phyloP scores from a whole-genome alignment of 2,113 vertebrate genomes.

The Capra hircus region DNA sequence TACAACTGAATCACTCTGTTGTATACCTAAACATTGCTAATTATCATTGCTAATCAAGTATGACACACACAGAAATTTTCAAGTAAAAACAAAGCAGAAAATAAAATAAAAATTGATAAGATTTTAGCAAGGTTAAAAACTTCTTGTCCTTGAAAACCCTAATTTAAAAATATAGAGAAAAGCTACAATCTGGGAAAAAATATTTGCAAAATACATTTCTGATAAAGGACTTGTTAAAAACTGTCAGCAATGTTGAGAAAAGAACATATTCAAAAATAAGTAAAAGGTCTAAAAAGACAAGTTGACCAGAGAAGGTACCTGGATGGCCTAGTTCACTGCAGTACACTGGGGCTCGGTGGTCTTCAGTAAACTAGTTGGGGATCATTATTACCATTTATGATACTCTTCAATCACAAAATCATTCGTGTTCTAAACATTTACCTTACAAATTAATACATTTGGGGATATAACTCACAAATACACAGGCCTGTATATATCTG shows the following conservation, averaged over 20 bases:
- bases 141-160: background rate
- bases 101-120: background rate
- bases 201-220: background rate
- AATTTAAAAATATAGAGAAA: background rate
- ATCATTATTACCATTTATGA: background rate
- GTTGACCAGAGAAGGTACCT: background rate
- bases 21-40: background rate
- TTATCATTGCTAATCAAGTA: background rate
- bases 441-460: background rate
- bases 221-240: background rate
- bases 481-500: background rate
- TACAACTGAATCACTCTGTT: background rate
- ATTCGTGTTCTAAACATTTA: background rate
- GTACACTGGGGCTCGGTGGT: fast-evolving
- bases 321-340: background rate
- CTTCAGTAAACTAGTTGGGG: background rate
- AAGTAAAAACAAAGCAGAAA: background rate
- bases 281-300: background rate
- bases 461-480: background rate
- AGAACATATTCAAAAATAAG: background rate
- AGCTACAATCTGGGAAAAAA: background rate
- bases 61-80: background rate
- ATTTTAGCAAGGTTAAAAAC: background rate
- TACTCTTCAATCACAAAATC: background rate
- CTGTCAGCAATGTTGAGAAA: background rate